phyloP scores from a whole-genome alignment of 1,140 invertebrate species.

The Ips typographus region DNA sequence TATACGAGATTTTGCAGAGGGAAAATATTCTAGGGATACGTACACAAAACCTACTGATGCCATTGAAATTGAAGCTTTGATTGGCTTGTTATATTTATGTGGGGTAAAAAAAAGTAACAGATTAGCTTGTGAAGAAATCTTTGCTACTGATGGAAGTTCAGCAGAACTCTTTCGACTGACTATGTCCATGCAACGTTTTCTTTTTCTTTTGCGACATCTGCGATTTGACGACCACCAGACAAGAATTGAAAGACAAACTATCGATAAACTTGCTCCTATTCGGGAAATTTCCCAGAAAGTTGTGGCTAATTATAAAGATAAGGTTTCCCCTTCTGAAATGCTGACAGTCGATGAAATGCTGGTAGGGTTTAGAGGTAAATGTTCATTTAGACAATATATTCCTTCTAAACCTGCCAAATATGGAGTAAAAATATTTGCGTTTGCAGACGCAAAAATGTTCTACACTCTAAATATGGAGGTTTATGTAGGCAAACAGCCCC shows the following conservation, averaged over 20 bases:
- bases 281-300: constrained; percentile 14
- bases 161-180: constrained; percentile 13
- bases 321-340: constrained; percentile 24
- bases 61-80: constrained; percentile 7
- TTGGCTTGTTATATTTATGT: not conserved
- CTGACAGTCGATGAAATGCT: constrained; percentile 34
- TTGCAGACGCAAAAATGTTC: constrained; percentile 41
- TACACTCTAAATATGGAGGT: constrained; percentile 44
- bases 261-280: constrained; percentile 22
- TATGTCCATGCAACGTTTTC: constrained; percentile 13
- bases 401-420: constrained; percentile 40
- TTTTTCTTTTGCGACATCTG: constrained; percentile 11
- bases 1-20: not conserved
- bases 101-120: constrained; percentile 35
- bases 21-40: constrained; percentile 11
- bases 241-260: not conserved
- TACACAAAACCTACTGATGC: not conserved
- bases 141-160: constrained; percentile 27
- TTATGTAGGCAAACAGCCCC: constrained; percentile 43
- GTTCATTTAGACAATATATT: constrained; percentile 26
- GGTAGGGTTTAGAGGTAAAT: constrained; percentile 23
- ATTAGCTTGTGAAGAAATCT: constrained; percentile 45
- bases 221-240: constrained; percentile 16
- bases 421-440: constrained; percentile 50
- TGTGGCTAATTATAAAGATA: constrained; percentile 10